Conservation (phyloP, 2,888 invertebrate genomes). For the Cheiracanthium punctorium region DNA sequence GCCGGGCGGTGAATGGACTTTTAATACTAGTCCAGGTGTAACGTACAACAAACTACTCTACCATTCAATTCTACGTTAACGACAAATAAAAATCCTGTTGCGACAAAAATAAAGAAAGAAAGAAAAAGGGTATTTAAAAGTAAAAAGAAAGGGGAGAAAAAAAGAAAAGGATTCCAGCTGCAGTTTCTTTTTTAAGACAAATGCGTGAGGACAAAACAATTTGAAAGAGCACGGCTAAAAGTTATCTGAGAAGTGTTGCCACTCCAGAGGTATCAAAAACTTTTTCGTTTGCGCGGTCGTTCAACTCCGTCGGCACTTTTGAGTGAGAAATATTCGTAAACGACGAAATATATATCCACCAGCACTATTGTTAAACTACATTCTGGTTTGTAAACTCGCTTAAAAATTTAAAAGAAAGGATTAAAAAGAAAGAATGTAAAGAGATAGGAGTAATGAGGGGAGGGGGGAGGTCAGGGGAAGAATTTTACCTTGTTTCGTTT, state of each 20-base stretch:
- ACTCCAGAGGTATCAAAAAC: neutral
- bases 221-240: neutral
- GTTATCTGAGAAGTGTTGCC: slow-evolving; percentile 4
- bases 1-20: too few relatives aligned
- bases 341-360: neutral
- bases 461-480: too few relatives aligned
- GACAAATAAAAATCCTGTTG: too few relatives aligned
- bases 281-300: neutral
- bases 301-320: slow-evolving; percentile 3
- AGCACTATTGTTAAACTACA: neutral
- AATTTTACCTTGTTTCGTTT: too few relatives aligned
- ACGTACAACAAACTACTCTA: too few relatives aligned
- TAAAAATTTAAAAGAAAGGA: neutral
- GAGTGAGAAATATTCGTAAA: neutral
- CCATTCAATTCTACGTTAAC: too few relatives aligned
- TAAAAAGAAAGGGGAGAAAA: neutral
- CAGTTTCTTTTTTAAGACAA: neutral
- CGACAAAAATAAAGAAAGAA: neutral
- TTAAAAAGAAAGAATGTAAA: neutral
- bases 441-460: too few relatives aligned
- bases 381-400: neutral
- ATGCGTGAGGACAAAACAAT: neutral
- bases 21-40: too few relatives aligned
- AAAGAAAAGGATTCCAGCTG: neutral
- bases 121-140: neutral